Percentiles rank a stretch among this genome's conserved stretches.
These are phyloP conservation scores for Pristionchus maxplancki DNA, from an alignment of 2,888 invertebrate species.

Conservation along the genomic window DNA sequence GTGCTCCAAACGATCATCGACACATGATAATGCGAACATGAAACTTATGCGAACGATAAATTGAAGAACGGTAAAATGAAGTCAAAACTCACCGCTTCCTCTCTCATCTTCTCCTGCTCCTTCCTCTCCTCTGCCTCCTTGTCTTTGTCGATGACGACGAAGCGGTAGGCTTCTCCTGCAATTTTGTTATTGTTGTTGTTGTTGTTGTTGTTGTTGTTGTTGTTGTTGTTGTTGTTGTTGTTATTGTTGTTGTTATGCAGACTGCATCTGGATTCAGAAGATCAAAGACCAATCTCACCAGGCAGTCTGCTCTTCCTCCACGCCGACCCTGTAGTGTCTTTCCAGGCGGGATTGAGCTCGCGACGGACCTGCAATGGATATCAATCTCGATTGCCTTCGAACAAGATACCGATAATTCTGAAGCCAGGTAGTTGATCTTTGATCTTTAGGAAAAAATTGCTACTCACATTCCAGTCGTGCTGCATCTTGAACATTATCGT, in stretches of 20 bases:
- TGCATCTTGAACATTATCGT: not conserved
- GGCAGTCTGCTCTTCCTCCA: not conserved
- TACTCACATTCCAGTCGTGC: constrained; percentile 13
- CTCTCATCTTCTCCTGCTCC: not conserved
- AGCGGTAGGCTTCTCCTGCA: not conserved
- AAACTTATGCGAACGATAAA: too few relatives aligned
- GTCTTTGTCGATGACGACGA: not conserved
- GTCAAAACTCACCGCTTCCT: not conserved
- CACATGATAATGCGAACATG: too few relatives aligned
- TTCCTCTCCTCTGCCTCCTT: not conserved
- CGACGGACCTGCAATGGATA: not conserved
- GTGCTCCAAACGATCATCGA: too few relatives aligned
- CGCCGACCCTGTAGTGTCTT: not conserved
- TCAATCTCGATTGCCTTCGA: not conserved
- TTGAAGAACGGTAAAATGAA: too few relatives aligned
- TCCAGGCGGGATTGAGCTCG: not conserved
- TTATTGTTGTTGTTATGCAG: too few relatives aligned
- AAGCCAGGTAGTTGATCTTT: not conserved
- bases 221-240: too few relatives aligned
- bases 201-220: too few relatives aligned
- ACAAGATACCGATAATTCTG: too few relatives aligned
- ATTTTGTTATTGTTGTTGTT: not conserved
- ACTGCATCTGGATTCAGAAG: too few relatives aligned
- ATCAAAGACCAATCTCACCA: not conserved
- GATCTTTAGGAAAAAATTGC: not conserved